Percentiles rank a stretch among this genome's conserved stretches.
These are phyloP conservation scores for Operophtera brumata DNA, from an alignment of 2,888 invertebrate species.

Conservation along the genomic window DNA sequence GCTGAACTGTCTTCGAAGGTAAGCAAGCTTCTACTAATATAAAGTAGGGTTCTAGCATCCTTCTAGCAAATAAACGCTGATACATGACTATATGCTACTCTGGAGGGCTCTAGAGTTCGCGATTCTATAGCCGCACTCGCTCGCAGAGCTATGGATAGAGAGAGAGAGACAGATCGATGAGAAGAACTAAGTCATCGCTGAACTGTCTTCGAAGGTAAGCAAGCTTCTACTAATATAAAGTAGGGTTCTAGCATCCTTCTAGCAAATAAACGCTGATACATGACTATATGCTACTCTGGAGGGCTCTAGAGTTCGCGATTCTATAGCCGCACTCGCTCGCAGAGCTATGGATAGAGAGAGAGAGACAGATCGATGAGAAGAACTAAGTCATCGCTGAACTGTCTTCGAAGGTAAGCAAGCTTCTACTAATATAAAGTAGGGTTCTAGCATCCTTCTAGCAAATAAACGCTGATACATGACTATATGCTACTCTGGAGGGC, in stretches of 20 bases:
- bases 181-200: constrained; percentile 88
- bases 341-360: constrained; percentile 84
- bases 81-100: constrained; percentile 77
- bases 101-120: constrained; percentile 87
- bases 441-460: too few species aligned
- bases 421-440: too few species aligned
- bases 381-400: constrained; percentile 89
- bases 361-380: constrained; percentile 89
- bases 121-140: constrained; percentile 89
- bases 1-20: constrained; percentile 91
- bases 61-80: too few species aligned
- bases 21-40: constrained; percentile 35
- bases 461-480: too few species aligned
- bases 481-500: constrained; percentile 86
- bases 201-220: constrained; percentile 88
- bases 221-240: not conserved
- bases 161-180: constrained; percentile 90
- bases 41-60: too few species aligned
- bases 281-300: constrained; percentile 83
- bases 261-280: too few species aligned
- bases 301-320: constrained; percentile 86
- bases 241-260: too few species aligned
- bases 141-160: constrained; percentile 83
- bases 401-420: constrained; percentile 85
- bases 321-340: constrained; percentile 88